These are phyloP conservation scores for Tolmerus cingulatus DNA, from an alignment of 2,888 invertebrate species.

Conservation along the genomic window DNA sequence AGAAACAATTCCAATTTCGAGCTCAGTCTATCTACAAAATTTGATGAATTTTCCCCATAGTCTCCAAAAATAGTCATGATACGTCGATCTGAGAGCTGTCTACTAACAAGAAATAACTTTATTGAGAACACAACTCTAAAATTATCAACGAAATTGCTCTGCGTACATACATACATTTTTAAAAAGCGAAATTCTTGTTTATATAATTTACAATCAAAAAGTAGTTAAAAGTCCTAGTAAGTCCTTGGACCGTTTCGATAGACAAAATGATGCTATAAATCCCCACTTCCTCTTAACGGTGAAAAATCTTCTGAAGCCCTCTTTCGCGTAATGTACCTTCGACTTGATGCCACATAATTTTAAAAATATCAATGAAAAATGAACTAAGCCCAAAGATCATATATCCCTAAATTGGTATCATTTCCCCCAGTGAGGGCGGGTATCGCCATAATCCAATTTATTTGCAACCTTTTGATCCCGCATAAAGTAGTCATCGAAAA, in stretches of 20 bases:
- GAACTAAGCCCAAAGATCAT: not conserved
- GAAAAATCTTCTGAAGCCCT: not conserved
- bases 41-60: no score
- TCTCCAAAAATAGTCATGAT: no score
- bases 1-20: no score
- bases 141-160: no score
- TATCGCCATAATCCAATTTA: not conserved
- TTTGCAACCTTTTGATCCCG: not conserved
- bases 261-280: not conserved
- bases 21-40: no score
- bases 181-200: no score
- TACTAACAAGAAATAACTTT: no score
- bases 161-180: no score
- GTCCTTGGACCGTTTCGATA: not conserved
- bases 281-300: not conserved
- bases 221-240: not conserved
- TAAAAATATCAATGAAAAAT: not conserved
- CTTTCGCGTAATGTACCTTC: not conserved
- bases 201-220: not conserved
- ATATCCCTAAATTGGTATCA: not conserved
- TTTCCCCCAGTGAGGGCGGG: not conserved
- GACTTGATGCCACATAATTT: not conserved
- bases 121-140: no score
- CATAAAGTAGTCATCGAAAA: not conserved
- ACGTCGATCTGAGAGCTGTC: no score